Percentiles rank a stretch among this genome's conserved stretches.
Conservation (phyloP, 2,113 vertebrate species). For the Rhinolophus sinicus region DNA sequence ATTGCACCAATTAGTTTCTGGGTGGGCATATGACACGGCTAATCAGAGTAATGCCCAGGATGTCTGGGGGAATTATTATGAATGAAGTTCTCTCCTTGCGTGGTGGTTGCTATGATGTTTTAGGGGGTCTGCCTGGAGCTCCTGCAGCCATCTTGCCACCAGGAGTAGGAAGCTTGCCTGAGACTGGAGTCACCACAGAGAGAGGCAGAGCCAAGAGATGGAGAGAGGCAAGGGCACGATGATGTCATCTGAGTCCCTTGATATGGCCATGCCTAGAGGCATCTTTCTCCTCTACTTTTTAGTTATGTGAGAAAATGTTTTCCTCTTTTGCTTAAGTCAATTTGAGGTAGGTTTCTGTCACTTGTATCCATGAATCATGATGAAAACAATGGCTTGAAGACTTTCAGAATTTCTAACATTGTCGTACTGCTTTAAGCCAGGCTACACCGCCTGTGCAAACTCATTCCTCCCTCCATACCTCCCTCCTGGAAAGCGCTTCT, state of each 20-base stretch:
- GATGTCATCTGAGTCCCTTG: not conserved
- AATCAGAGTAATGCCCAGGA: not conserved
- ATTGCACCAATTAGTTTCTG: not conserved
- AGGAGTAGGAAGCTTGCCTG: not conserved
- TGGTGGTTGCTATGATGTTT: not conserved
- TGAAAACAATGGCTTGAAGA: not conserved
- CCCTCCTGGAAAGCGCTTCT: not conserved
- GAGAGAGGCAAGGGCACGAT: not conserved
- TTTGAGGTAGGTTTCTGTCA: not conserved
- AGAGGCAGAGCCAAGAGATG: not conserved
- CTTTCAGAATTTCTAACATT: not conserved
- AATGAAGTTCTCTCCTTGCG: not conserved
- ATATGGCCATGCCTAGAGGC: not conserved
- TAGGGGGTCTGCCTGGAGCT: not conserved
- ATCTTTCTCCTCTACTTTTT: not conserved
- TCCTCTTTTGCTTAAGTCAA: not conserved
- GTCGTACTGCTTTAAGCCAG: not conserved
- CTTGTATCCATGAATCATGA: not conserved
- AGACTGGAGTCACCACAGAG: not conserved
- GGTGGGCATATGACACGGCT: not conserved
- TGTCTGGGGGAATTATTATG: not conserved
- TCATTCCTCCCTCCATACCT: too few relatives aligned
- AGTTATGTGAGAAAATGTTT: not conserved
- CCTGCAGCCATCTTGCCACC: not conserved
- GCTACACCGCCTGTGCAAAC: not conserved